phyloP scores from a whole-genome alignment of 2,113 vertebrate species.

The Limnothrissa miodon region DNA sequence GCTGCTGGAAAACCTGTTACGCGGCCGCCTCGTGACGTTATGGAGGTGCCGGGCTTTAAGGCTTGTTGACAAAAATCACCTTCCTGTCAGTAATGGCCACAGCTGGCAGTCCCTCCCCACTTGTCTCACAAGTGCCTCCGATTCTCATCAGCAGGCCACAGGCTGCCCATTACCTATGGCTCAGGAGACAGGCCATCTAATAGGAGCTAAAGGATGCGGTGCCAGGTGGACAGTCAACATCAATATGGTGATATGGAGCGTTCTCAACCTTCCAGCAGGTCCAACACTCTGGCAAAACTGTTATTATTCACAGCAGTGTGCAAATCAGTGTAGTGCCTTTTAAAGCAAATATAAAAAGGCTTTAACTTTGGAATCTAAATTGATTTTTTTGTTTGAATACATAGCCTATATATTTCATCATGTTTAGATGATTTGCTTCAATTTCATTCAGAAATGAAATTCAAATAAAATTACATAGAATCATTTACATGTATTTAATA shows the following conservation, averaged over 20 bases:
- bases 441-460: no score
- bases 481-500: no score
- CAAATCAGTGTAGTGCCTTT: not conserved
- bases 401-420: not conserved
- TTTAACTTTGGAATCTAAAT: not conserved
- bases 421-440: not conserved
- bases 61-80: slow-evolving; percentile 42
- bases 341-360: not conserved
- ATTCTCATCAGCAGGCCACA: slow-evolving; percentile 47
- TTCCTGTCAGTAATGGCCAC: slow-evolving; percentile 61
- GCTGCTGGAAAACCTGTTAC: slow-evolving; percentile 49
- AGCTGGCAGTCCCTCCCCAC: slow-evolving; percentile 44
- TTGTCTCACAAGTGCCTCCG: slow-evolving; percentile 49
- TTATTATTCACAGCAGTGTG: not conserved
- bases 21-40: slow-evolving; percentile 48
- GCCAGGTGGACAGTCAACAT: slow-evolving; percentile 34
- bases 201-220: slow-evolving; percentile 42
- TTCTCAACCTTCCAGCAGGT: slow-evolving; percentile 24
- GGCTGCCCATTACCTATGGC: slow-evolving; percentile 39
- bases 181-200: slow-evolving; percentile 38
- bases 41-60: slow-evolving; percentile 19
- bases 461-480: no score
- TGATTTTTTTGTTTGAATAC: not conserved
- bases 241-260: slow-evolving; percentile 34
- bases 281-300: slow-evolving; percentile 35